phyloP scores from a whole-genome alignment of 2,888 invertebrate species.

The Rutpela maculata region DNA sequence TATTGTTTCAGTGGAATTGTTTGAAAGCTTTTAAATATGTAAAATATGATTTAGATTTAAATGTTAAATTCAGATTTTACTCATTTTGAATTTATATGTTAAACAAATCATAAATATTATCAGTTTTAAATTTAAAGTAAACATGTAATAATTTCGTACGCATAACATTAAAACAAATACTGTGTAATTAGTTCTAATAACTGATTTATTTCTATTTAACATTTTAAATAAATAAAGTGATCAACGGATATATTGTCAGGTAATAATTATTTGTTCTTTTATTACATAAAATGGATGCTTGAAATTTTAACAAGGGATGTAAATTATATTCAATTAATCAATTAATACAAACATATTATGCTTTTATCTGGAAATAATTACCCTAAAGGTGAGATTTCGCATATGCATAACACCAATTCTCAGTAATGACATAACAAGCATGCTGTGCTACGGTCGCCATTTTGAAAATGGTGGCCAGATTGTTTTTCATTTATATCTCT shows the following conservation, averaged over 20 bases:
- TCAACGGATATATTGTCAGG: neutral
- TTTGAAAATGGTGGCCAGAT: too few relatives aligned
- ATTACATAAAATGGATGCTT: neutral
- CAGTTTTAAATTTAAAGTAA: constrained; percentile 14
- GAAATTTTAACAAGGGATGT: neutral
- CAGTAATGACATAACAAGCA: too few relatives aligned
- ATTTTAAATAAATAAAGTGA: neutral
- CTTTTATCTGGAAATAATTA: too few relatives aligned
- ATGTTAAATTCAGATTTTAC: neutral
- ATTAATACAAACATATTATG: too few relatives aligned
- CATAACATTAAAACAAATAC: constrained; percentile 9
- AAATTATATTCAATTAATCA: neutral
- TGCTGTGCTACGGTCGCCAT: too few relatives aligned
- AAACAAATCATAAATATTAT: constrained; percentile 17
- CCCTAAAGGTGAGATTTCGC: too few relatives aligned
- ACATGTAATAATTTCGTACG: constrained; percentile 30
- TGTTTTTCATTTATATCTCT: too few relatives aligned
- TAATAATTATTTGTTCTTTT: neutral
- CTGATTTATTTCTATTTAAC: neutral
- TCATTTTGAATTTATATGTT: neutral
- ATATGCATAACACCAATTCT: too few relatives aligned
- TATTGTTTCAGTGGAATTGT: neutral
- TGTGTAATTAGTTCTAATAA: neutral
- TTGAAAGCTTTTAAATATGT: constrained; percentile 14
- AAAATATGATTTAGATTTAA: constrained; percentile 20